Base-by-base conservation (phyloP, 2,797 vertebrate genomes). In the Falco naumanni region DNA sequence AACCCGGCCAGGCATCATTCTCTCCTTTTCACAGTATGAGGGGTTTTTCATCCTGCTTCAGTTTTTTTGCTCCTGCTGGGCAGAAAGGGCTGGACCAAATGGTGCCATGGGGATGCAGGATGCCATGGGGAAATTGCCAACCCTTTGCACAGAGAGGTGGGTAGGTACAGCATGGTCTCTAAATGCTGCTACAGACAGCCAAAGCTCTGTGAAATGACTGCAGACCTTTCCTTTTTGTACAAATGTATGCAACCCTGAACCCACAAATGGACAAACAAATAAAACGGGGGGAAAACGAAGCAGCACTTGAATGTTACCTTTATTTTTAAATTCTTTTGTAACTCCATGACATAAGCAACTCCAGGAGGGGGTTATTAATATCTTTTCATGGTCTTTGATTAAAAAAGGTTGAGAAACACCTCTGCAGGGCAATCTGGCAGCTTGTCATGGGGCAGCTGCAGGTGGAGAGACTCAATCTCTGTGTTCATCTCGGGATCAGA, bases 401-500 rank as follows among this genome's bases (percentile, higher is more conserved):
- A 41, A 53, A 82, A 78, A 65, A 29, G 6, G 7, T 56, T 45
- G 26, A 83, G 34, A 34, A 83, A 34, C 31, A 21, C 4, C 11
- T 3, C 1, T n/a, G 25, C 11, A 64, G 51, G 26, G 18, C 16
- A 47, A 53, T 47, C 45, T 51, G 57, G 15, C 28, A 80, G 63
- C 53, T 59, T 61, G 39, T 21, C 22, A 7, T 7, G 43, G 24
- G 29, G 41, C 20, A 65, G 17, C 37, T 41, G 21, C 10, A 15
- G 41, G 11, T 74, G 76, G 54, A 77, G 34, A 28, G 54, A 25
- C 51, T 31, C 21, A 51, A 5, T 33, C 1, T 1, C 29, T 54
- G 41, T 4, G 9, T 15, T 70, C 45, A 8, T 29, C 28, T 54
- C 45, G 2, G 0, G 9, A 34, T 60, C 1, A 0, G 13, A 76